Evolutionary conservation across 2,888 invertebrate genomes (phyloP).

Genomic region (Ichneumoninae sp.): DNA sequence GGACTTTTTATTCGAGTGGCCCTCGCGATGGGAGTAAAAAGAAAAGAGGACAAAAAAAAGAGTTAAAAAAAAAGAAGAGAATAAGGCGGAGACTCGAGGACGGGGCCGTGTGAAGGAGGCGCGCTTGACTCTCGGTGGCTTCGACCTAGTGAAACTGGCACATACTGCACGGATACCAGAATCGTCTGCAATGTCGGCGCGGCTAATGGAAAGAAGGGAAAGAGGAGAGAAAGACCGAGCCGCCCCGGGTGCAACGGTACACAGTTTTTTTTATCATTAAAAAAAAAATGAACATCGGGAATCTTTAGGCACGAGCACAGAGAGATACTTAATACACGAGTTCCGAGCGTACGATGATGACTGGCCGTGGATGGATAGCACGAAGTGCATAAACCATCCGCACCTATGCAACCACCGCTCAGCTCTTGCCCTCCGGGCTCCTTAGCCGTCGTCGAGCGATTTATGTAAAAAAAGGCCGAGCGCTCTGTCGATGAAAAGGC

Average conservation of each 20-base stretch:
- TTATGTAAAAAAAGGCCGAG: slow-evolving; percentile 45
- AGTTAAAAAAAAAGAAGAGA: slow-evolving; percentile 23
- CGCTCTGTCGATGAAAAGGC: not conserved
- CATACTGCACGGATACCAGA: slow-evolving; percentile 40
- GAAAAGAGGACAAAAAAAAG: slow-evolving; percentile 24
- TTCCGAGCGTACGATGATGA: slow-evolving; percentile 3
- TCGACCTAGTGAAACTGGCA: slow-evolving; percentile 74
- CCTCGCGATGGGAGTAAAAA: slow-evolving; percentile 45
- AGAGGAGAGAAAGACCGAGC: slow-evolving; percentile 27
- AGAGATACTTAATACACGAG: slow-evolving; percentile 7
- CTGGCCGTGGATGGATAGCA: slow-evolving; percentile 18
- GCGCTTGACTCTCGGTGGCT: slow-evolving; percentile 64
- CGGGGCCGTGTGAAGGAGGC: slow-evolving; percentile 76
- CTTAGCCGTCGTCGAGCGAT: slow-evolving; percentile 39
- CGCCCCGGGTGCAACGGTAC: slow-evolving; percentile 47
- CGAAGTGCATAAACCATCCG: slow-evolving; percentile 55
- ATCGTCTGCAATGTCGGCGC: not conserved
- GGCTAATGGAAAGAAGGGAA: slow-evolving; percentile 16
- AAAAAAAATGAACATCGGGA: slow-evolving; percentile 41
- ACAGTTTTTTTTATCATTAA: slow-evolving; percentile 7
- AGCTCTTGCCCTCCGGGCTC: slow-evolving; percentile 54
- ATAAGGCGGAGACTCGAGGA: slow-evolving; percentile 54
- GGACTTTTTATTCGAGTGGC: slow-evolving; percentile 57
- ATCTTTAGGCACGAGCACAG: slow-evolving; percentile 9
- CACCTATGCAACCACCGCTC: slow-evolving; percentile 47